phyloP scores from a whole-genome alignment of 2,888 invertebrate species.

The Lasioglossum marginatum region DNA sequence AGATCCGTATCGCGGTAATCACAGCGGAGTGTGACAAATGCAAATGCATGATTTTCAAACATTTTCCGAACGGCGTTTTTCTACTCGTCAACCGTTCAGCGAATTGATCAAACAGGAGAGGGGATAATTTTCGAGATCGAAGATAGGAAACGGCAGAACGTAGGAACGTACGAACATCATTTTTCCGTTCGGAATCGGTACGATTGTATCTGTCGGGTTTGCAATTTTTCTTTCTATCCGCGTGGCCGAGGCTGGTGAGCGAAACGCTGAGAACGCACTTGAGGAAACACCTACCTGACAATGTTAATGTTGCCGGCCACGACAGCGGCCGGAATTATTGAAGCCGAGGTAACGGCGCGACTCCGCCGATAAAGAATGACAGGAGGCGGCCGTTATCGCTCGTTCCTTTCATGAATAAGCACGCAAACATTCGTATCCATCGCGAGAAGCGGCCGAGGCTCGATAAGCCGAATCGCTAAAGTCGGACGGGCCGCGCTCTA shows the following conservation, averaged over 20 bases:
- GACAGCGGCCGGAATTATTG: slow-evolving; percentile 68
- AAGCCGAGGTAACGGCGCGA: slow-evolving; percentile 62
- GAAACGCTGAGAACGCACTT: slow-evolving; percentile 55
- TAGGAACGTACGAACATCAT: background rate
- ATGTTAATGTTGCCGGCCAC: slow-evolving; percentile 61
- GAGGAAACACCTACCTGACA: slow-evolving; percentile 59
- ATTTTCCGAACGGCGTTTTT: background rate
- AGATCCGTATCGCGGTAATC: slow-evolving; percentile 1
- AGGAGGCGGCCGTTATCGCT: slow-evolving; percentile 66
- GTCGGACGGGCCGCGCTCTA: slow-evolving; percentile 64
- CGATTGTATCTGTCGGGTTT: slow-evolving; percentile 6
- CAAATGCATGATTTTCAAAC: background rate
- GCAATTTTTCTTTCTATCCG: slow-evolving; percentile 15
- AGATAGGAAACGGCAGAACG: background rate
- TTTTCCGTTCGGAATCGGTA: background rate
- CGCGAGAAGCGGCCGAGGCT: slow-evolving; percentile 65
- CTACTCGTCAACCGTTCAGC: background rate
- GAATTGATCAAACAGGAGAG: background rate
- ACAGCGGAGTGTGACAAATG: background rate
- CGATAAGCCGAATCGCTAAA: slow-evolving; percentile 73
- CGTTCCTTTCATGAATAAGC: slow-evolving; percentile 72
- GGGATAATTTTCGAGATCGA: slow-evolving; percentile 1
- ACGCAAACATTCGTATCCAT: slow-evolving; percentile 69
- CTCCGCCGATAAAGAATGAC: slow-evolving; percentile 68
- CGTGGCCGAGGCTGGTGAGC: slow-evolving; percentile 36